phyloP scores from a whole-genome alignment of 2,888 invertebrate species.

The Napeogenes inachia region DNA sequence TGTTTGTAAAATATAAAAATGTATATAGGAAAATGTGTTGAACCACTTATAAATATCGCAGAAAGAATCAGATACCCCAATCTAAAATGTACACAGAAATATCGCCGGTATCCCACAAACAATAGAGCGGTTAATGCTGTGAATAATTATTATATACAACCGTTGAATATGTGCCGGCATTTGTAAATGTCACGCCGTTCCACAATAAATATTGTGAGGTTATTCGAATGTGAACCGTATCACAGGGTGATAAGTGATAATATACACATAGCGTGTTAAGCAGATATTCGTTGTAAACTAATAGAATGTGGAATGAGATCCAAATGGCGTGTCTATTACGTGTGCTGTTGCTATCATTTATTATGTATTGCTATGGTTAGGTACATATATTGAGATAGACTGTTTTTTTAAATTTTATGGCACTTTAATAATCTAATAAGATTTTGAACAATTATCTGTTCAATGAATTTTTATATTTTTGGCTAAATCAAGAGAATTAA shows the following conservation, averaged over 20 bases:
- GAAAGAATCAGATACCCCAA: conserved; percentile 3
- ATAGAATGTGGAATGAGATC: conserved; percentile 45
- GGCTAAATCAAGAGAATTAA: too few relatives aligned
- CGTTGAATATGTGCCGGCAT: conserved; percentile 14
- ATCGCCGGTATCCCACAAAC: conserved; percentile 14
- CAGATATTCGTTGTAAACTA: conserved; percentile 35
- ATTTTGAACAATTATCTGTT: neutral
- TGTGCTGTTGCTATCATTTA: conserved; percentile 25
- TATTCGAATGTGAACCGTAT: conserved; percentile 25
- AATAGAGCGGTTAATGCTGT: conserved; percentile 24
- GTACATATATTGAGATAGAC: conserved; percentile 5
- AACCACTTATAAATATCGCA: conserved; percentile 2
- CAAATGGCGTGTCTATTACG: conserved; percentile 27
- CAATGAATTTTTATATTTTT: too few relatives aligned
- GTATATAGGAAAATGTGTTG: neutral
- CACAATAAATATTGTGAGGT: conserved; percentile 9
- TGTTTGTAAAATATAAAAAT: neutral
- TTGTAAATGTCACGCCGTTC: conserved; percentile 29
- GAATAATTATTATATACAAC: conserved; percentile 15
- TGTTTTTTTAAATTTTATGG: neutral
- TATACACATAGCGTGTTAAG: conserved; percentile 6
- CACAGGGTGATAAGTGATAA: conserved; percentile 9
- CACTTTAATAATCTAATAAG: neutral
- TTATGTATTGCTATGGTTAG: conserved; percentile 10
- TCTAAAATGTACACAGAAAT: conserved; percentile 19